Percentiles rank a stretch among this genome's conserved stretches.
phyloP scores from a whole-genome alignment of 2,113 vertebrate species.

The Ptilonorhynchus violaceus region DNA sequence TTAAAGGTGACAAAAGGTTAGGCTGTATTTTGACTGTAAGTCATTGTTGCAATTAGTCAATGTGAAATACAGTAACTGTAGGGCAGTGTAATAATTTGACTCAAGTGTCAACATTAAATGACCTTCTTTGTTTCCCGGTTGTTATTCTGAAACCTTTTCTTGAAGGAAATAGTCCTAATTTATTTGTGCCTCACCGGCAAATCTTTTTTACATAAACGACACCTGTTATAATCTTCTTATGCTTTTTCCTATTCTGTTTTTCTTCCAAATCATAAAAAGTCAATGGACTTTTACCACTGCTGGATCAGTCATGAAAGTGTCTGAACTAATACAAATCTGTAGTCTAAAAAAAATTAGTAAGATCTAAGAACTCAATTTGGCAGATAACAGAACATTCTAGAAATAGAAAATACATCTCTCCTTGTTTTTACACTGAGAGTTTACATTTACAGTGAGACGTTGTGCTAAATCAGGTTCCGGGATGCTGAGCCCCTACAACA shows the following conservation, averaged over 20 bases:
- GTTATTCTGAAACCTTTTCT: background rate
- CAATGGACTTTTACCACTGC: background rate
- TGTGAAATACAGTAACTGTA: background rate
- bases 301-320: background rate
- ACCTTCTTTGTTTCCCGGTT: background rate
- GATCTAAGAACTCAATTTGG: background rate
- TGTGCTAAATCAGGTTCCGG: background rate
- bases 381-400: background rate
- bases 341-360: background rate
- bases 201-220: background rate
- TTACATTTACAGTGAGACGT: background rate
- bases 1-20: background rate
- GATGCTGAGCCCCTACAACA: background rate
- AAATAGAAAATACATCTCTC: accelerated
- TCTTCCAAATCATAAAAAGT: background rate
- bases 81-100: background rate
- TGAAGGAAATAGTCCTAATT: background rate
- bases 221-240: background rate
- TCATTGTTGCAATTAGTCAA: background rate
- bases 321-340: background rate
- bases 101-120: background rate
- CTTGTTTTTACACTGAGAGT: background rate
- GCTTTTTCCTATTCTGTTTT: background rate
- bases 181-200: background rate
- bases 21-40: background rate